Evolutionary conservation across 2,113 vertebrate species (phyloP), one percentile per base, ranked within the genome.

Genomic region (Macquaria australasica): DNA sequence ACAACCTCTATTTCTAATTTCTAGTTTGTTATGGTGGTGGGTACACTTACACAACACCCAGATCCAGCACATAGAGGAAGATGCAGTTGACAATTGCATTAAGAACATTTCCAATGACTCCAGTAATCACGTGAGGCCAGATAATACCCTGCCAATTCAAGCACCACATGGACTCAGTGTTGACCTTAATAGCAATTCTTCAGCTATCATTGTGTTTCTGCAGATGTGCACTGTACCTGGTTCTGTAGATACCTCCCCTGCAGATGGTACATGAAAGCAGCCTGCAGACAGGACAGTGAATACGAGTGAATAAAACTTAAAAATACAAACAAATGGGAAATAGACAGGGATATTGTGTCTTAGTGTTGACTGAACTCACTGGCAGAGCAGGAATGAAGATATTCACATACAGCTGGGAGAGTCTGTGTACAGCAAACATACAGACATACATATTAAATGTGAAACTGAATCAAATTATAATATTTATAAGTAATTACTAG

Each of bases 61-160:
- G 39, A 23, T 43, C 20, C 37, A 66, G 37, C 21, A 43, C 63
- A 15, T 23, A 43, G 5, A 66, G 63, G 37, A 43, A 11, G 37
- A 66, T 16, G 39, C 2, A 41, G 63, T 66, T 66, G 39, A 11
- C n/a, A 41, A 41, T 3, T 6, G 39, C 63, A 43, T 66, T 66
- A n/a, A 66, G 1, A n/a, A 66, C 37, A 66, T 66, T 66, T n/a
- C 37, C 63, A 66, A 43, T 41, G 37, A n/a, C 11, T 66, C 63
- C 63, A 66, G 37, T n/a, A 14, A 66, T n/a, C 63, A 41, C 63
- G 37, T 66, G 63, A 66, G 63, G 63, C 63, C 63, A 66, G 37
- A 66, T 66, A 6, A 43, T 43, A 23, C 63, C 63, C 37, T 66
- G 37, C 11, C 20, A 43, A 43, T n/a, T 23, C 21, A n/a, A 66